phyloP scores from a whole-genome alignment of 2,113 vertebrate genomes.

The Pteronura brasiliensis region DNA sequence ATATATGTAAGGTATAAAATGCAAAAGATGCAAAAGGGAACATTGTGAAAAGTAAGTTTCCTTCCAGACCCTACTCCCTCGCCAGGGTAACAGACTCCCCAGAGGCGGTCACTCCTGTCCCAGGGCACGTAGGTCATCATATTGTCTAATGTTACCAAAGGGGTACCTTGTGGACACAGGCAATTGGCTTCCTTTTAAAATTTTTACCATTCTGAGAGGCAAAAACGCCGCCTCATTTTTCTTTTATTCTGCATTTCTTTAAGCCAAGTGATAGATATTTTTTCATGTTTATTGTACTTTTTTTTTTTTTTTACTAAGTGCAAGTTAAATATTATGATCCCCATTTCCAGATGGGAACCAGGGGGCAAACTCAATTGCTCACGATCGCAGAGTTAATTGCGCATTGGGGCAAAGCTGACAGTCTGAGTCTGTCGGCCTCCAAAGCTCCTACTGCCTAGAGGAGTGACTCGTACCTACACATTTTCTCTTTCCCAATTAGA shows the following conservation, averaged over 20 bases:
- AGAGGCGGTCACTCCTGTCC: accelerated
- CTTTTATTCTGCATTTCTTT: not conserved
- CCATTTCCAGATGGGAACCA: not conserved
- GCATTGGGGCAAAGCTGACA: too few relatives aligned
- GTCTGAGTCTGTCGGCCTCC: not conserved
- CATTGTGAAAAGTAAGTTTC: not conserved
- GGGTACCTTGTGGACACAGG: not conserved
- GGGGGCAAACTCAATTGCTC: not conserved
- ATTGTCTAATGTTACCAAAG: too few relatives aligned
- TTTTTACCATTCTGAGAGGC: not conserved
- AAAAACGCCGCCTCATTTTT: not conserved
- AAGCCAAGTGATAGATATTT: not conserved
- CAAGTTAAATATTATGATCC: not conserved
- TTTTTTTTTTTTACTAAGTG: not conserved
- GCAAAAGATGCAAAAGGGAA: too few relatives aligned
- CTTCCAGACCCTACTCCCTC: accelerated
- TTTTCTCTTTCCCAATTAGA: conserved; percentile 49
- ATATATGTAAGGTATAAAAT: too few relatives aligned
- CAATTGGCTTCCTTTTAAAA: accelerated
- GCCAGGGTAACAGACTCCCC: too few relatives aligned
- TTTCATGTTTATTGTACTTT: not conserved
- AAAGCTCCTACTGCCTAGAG: accelerated
- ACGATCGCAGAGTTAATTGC: not conserved
- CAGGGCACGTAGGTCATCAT: not conserved
- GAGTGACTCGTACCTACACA: not conserved